phyloP scores from a whole-genome alignment of 2,888 invertebrate species.

The Myathropa florea region DNA sequence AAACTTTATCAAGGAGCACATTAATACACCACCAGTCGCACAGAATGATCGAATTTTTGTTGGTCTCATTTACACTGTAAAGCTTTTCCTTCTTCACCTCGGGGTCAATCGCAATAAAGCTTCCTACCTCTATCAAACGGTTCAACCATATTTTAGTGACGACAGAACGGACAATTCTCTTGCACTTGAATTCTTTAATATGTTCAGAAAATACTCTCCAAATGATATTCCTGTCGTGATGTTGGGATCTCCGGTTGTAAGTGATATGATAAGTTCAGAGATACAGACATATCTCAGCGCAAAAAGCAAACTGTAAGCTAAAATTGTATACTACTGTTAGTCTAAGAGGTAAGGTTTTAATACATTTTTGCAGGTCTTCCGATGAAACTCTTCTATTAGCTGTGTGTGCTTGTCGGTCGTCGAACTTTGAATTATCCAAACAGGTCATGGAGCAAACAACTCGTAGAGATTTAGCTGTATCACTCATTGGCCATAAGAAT shows the following conservation, averaged over 20 bases:
- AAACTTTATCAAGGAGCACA: conserved; percentile 75
- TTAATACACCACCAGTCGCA: background rate
- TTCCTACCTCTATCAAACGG: conserved; percentile 76
- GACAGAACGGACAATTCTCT: conserved; percentile 75
- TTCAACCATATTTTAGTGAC: conserved; percentile 76
- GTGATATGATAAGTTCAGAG: conserved; percentile 78
- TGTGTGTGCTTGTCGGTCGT: conserved; percentile 78
- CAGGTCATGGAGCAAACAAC: conserved; percentile 75
- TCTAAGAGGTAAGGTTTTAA: too few relatives aligned
- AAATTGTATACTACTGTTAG: too few relatives aligned
- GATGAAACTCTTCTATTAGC: conserved; percentile 77
- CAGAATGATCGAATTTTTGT: conserved; percentile 64
- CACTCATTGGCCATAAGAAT: conserved; percentile 77
- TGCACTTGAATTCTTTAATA: conserved; percentile 78
- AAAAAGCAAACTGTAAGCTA: conserved; percentile 76
- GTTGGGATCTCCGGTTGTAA: conserved; percentile 78
- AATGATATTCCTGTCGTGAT: conserved; percentile 77
- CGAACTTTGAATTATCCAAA: conserved; percentile 77
- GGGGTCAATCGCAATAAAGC: conserved; percentile 77
- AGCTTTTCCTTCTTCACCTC: conserved; percentile 76
- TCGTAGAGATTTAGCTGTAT: conserved; percentile 76
- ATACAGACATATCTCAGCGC: conserved; percentile 77
- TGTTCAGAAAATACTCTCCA: conserved; percentile 78
- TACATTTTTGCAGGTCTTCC: conserved; percentile 70
- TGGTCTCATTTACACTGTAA: conserved; percentile 79